These are phyloP conservation scores for Calyptommatus sinebrachiatus DNA, from an alignment of 2,113 vertebrate species.

Conservation along the genomic window DNA sequence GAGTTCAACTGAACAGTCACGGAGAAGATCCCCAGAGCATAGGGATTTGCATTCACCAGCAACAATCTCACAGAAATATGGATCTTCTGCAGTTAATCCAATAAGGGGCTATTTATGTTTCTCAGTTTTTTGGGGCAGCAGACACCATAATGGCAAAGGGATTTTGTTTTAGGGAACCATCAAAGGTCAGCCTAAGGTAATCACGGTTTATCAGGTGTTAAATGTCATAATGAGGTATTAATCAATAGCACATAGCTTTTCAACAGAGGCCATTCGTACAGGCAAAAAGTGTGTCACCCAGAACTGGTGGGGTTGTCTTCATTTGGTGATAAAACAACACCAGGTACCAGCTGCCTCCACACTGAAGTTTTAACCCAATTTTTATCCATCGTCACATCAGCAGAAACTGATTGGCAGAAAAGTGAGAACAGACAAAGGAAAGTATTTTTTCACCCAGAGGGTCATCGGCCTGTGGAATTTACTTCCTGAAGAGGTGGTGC, in stretches of 20 bases:
- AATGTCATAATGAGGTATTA: background rate
- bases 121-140: background rate
- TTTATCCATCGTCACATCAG: too few relatives aligned
- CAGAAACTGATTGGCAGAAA: too few relatives aligned
- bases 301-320: background rate
- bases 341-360: too few relatives aligned
- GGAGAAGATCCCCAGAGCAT: too few relatives aligned
- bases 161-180: background rate
- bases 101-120: background rate
- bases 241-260: too few relatives aligned
- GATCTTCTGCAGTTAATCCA: fast-evolving
- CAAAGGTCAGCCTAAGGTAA: background rate
- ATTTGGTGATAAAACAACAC: background rate
- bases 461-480: too few relatives aligned
- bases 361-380: too few relatives aligned
- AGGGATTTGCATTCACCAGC: background rate
- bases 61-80: background rate
- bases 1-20: constrained; percentile 20
- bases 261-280: background rate
- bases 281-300: too few relatives aligned
- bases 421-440: too few relatives aligned
- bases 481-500: too few relatives aligned
- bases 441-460: too few relatives aligned
- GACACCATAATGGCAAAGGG: background rate
- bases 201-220: background rate